Evolutionary conservation across 2,888 invertebrate genomes (phyloP).

Genomic region (Lepidochitona cinerea): DNA sequence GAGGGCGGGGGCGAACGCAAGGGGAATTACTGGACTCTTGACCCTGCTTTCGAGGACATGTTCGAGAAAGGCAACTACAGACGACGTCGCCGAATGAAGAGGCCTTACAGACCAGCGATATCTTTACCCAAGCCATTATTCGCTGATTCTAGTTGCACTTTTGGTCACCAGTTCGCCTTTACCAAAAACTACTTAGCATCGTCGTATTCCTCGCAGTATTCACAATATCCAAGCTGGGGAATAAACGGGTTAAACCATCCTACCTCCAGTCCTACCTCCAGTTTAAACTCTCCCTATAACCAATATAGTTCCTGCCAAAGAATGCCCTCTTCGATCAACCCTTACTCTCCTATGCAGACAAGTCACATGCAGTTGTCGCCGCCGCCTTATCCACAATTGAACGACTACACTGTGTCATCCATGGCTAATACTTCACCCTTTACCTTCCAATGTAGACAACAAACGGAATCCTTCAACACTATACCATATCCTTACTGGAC

Average conservation of each 20-base stretch:
- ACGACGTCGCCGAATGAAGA: constrained; percentile 94
- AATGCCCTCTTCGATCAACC: constrained; percentile 28
- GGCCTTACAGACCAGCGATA: constrained; percentile 71
- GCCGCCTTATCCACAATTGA: constrained; percentile 44
- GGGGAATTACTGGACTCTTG: constrained; percentile 95
- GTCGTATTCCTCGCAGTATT: constrained; percentile 50
- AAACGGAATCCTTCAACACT: constrained; percentile 49
- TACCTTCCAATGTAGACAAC: constrained; percentile 54
- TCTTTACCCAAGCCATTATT: constrained; percentile 63
- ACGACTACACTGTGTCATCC: constrained; percentile 43
- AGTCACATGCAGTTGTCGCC: constrained; percentile 10
- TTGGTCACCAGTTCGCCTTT: constrained; percentile 55
- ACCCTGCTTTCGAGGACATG: constrained; percentile 98
- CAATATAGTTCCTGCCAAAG: constrained; percentile 54
- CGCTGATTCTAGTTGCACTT: constrained; percentile 55
- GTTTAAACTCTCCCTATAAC: constrained; percentile 42
- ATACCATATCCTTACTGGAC: constrained; percentile 56
- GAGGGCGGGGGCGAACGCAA: constrained; percentile 95
- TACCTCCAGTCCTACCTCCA: constrained; percentile 35
- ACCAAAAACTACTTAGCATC: constrained; percentile 56
- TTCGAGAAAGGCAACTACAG: constrained; percentile 98
- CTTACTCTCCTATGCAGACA: constrained; percentile 46
- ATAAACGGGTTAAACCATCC: constrained; percentile 29
- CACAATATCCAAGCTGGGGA: constrained; percentile 51
- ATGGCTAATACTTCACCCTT: constrained; percentile 45